phyloP scores from a whole-genome alignment of 2,888 invertebrate species.

The Petrophora chlorosata region DNA sequence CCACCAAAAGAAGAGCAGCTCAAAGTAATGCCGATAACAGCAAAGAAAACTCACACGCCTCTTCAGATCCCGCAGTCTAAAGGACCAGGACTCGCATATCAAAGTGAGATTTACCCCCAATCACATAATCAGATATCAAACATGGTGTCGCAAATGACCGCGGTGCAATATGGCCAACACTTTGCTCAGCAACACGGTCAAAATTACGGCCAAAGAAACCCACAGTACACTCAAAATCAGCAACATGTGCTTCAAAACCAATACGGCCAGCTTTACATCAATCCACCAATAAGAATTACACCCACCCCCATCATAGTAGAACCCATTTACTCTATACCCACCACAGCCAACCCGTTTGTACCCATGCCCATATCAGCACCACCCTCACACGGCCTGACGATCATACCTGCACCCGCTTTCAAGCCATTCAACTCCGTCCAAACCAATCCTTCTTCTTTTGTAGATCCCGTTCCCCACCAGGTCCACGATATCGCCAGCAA shows the following conservation, averaged over 20 bases:
- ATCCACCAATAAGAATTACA: conserved; percentile 55
- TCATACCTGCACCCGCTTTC: conserved; percentile 68
- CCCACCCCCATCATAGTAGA: conserved; percentile 63
- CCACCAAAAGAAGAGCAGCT: conserved; percentile 85
- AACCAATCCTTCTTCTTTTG: conserved; percentile 74
- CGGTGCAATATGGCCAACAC: conserved; percentile 57
- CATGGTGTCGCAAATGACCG: conserved; percentile 78
- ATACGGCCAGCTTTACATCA: conserved; percentile 22
- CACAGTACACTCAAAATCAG: neutral
- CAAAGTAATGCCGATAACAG: conserved; percentile 74
- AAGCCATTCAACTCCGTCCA: conserved; percentile 59
- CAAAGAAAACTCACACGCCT: conserved; percentile 57
- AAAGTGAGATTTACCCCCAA: conserved; percentile 75
- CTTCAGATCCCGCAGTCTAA: conserved; percentile 66
- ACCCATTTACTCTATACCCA: conserved; percentile 77
- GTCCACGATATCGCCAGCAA: conserved; percentile 67
- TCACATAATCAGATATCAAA: conserved; percentile 73
- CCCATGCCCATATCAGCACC: conserved; percentile 60
- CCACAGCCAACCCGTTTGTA: conserved; percentile 83
- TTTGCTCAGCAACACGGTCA: conserved; percentile 23
- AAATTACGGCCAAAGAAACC: conserved; percentile 52
- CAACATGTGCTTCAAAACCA: conserved; percentile 1
- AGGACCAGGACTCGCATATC: conserved; percentile 65
- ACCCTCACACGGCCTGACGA: conserved; percentile 61
- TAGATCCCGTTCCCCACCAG: conserved; percentile 78